Percentiles rank a stretch among this genome's conserved stretches.
These are phyloP conservation scores for Chymomyza caudatula DNA, from an alignment of 2,888 invertebrate genomes.

Conservation along the genomic window DNA sequence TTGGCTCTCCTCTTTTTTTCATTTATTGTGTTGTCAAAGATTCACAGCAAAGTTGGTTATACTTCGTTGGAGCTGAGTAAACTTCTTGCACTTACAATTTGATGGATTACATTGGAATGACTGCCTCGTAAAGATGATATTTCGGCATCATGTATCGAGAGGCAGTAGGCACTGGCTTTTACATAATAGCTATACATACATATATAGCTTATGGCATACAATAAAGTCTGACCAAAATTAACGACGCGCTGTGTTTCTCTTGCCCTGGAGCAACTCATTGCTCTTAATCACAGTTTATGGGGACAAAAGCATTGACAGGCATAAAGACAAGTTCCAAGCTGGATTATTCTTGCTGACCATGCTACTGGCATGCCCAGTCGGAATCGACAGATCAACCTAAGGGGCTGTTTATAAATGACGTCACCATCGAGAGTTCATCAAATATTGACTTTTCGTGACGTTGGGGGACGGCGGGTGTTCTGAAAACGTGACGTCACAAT, in stretches of 20 bases:
- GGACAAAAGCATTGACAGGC: background rate
- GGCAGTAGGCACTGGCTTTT: too few species aligned
- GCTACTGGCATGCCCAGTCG: background rate
- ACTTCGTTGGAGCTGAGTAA: too few species aligned
- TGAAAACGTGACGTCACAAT: too few species aligned
- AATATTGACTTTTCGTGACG: too few species aligned
- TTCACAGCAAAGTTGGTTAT: too few species aligned
- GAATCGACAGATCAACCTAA: too few species aligned
- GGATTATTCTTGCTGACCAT: background rate
- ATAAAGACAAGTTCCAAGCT: background rate
- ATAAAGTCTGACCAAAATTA: constrained; percentile 28
- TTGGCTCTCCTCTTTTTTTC: too few species aligned
- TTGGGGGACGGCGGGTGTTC: background rate
- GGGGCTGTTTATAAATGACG: too few species aligned
- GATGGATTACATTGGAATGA: background rate
- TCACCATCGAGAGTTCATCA: too few species aligned
- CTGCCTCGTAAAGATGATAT: background rate
- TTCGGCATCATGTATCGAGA: background rate
- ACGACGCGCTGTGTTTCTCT: background rate
- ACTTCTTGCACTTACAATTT: background rate
- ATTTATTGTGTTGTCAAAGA: background rate
- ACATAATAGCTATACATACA: background rate
- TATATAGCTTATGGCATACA: constrained; percentile 22
- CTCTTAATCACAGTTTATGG: constrained; percentile 42
- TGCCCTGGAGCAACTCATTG: constrained; percentile 50